These are phyloP conservation scores for Hoplias malabaricus DNA, from an alignment of 2,113 vertebrate genomes.

Conservation along the genomic window DNA sequence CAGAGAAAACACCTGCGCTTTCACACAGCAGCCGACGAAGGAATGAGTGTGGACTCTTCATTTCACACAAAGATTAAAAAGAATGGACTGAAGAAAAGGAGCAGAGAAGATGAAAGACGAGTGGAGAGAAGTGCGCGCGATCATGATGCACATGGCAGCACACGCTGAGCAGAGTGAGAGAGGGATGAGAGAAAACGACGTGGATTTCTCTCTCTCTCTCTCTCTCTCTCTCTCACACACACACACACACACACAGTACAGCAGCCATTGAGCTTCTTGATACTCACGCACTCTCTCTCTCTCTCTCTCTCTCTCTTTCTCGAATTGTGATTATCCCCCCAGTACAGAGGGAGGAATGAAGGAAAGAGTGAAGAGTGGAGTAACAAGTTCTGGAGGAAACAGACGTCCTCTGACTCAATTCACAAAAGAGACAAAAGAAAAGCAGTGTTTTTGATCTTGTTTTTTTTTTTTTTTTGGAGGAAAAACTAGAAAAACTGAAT, in stretches of 20 bases:
- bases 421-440: too few relatives aligned
- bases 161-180: not conserved
- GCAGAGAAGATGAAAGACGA: not conserved
- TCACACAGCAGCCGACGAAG: not conserved
- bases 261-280: not conserved
- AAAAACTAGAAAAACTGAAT: too few relatives aligned
- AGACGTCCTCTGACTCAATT: too few relatives aligned
- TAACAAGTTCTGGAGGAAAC: too few relatives aligned
- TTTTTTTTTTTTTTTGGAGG: too few relatives aligned
- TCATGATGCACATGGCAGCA: not conserved
- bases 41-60: not conserved
- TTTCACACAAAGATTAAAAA: not conserved
- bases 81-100: not conserved
- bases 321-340: too few relatives aligned
- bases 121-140: not conserved
- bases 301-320: not conserved
- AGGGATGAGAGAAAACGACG: not conserved
- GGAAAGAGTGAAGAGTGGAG: too few relatives aligned
- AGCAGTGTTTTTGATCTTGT: too few relatives aligned
- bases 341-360: too few relatives aligned
- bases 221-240: not conserved
- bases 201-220: not conserved
- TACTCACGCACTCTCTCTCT: not conserved
- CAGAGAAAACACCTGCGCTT: not conserved
- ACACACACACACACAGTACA: not conserved